Conservation (phyloP, 1,140 invertebrate genomes). For the Drosophila erecta region DNA sequence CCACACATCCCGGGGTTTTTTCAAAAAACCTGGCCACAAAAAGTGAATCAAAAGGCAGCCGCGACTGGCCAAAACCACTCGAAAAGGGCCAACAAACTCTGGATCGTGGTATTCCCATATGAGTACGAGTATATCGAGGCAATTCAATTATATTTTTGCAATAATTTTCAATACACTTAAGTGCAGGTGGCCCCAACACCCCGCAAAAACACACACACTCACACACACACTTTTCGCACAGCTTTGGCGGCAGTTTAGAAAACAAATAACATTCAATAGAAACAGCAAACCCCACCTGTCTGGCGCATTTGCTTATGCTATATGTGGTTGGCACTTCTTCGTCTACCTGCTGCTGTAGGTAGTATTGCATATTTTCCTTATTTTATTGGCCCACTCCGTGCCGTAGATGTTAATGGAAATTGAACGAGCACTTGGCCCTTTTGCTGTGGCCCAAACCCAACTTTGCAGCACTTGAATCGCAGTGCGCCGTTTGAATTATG, state of each 20-base stretch:
- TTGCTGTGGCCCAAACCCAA: conserved; percentile 41
- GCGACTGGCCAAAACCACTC: conserved; percentile 42
- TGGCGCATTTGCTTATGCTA: conserved; percentile 56
- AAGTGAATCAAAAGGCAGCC: conserved; percentile 71
- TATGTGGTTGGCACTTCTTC: conserved; percentile 36
- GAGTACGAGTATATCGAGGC: conserved; percentile 47
- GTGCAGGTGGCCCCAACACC: conserved; percentile 52
- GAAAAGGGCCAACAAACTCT: conserved; percentile 47
- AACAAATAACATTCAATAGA: conserved; percentile 76
- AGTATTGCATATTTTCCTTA: conserved; percentile 69
- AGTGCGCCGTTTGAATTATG: conserved; percentile 64
- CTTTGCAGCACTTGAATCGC: conserved; percentile 43
- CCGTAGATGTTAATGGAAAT: conserved; percentile 76
- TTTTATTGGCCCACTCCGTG: conserved; percentile 64
- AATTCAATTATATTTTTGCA: conserved; percentile 83
- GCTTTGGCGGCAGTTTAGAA: conserved; percentile 76
- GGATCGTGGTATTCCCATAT: conserved; percentile 32
- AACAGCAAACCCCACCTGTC: conserved; percentile 20
- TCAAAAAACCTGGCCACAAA: conserved; percentile 15
- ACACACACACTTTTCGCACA: neutral
- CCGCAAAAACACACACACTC: neutral
- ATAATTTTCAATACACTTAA: conserved; percentile 84
- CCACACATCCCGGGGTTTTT: conserved; percentile 14
- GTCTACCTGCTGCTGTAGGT: conserved; percentile 3
- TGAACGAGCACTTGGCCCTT: conserved; percentile 59